phyloP scores from a whole-genome alignment of 2,888 invertebrate species.

The Gastracanthus pulcherrimus region DNA sequence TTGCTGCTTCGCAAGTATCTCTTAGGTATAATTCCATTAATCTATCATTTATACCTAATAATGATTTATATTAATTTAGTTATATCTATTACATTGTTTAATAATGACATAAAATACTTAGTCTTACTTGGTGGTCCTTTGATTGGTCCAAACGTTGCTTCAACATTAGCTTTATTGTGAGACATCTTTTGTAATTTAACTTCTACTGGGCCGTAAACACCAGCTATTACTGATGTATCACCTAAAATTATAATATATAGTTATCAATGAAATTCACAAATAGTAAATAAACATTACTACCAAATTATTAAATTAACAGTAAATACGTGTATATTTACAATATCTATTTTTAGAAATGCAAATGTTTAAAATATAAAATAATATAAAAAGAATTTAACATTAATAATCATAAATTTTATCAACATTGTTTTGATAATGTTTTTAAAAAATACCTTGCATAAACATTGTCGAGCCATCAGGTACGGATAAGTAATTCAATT shows the following conservation, averaged over 20 bases:
- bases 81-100: constrained; percentile 9
- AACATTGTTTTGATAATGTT: not conserved
- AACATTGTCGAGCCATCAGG: constrained; percentile 89
- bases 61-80: constrained; percentile 30
- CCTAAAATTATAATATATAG: constrained; percentile 80
- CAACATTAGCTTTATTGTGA: constrained; percentile 88
- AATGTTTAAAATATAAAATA: not conserved
- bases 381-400: constrained; percentile 7
- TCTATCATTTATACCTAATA: constrained; percentile 82
- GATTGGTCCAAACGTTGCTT: constrained; percentile 84
- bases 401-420: not conserved
- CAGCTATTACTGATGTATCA: constrained; percentile 86
- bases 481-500: constrained; percentile 85
- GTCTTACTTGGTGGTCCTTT: constrained; percentile 84
- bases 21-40: constrained; percentile 86
- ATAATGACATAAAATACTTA: constrained; percentile 34
- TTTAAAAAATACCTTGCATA: constrained; percentile 83
- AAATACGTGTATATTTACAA: not conserved
- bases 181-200: constrained; percentile 86
- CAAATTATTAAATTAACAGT: not conserved
- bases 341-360: constrained; percentile 31
- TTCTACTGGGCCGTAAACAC: constrained; percentile 91
- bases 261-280: constrained; percentile 31
- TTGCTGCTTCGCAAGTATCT: constrained; percentile 87
- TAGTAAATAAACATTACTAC: not conserved